These are phyloP conservation scores for Anthonomus grandis DNA, from an alignment of 1,140 invertebrate species.

Conservation along the genomic window DNA sequence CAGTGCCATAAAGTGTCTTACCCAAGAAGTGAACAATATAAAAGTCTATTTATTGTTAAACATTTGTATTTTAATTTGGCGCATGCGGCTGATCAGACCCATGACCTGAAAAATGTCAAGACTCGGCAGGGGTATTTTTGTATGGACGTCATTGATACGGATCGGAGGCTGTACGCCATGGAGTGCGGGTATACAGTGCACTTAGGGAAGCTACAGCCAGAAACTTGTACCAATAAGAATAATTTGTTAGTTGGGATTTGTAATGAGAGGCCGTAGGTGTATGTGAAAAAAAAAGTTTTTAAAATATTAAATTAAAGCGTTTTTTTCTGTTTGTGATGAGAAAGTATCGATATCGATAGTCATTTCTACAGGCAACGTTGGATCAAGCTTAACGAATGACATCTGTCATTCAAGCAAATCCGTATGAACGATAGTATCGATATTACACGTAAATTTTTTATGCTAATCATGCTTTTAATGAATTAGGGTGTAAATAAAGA, in stretches of 20 bases:
- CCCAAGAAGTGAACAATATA: constrained; percentile 63
- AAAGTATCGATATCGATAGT: too few relatives aligned
- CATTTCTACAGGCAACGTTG: too few relatives aligned
- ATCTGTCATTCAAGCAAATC: too few relatives aligned
- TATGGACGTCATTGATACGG: constrained; percentile 86
- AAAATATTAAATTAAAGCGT: too few relatives aligned
- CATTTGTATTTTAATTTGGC: constrained; percentile 70
- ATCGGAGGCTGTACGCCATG: constrained; percentile 70
- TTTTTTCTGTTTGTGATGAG: too few relatives aligned
- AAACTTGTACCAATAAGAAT: constrained; percentile 89
- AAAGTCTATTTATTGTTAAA: constrained; percentile 29
- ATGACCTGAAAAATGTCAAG: constrained; percentile 65
- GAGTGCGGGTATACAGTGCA: constrained; percentile 72
- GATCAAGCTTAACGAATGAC: too few relatives aligned
- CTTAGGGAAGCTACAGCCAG: constrained; percentile 72
- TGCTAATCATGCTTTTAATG: too few relatives aligned
- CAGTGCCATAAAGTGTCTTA: constrained; percentile 70
- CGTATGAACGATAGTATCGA: too few relatives aligned
- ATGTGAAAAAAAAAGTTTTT: too few relatives aligned
- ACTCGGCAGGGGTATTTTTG: constrained; percentile 72
- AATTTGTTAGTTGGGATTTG: constrained; percentile 79
- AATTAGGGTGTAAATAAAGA: too few relatives aligned
- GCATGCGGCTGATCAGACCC: constrained; percentile 88
- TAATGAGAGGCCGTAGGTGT: too few relatives aligned
- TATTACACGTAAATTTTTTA: too few relatives aligned